Evolutionary conservation across 2,113 vertebrate species (phyloP).

Genomic region (Cottus gobio): DNA sequence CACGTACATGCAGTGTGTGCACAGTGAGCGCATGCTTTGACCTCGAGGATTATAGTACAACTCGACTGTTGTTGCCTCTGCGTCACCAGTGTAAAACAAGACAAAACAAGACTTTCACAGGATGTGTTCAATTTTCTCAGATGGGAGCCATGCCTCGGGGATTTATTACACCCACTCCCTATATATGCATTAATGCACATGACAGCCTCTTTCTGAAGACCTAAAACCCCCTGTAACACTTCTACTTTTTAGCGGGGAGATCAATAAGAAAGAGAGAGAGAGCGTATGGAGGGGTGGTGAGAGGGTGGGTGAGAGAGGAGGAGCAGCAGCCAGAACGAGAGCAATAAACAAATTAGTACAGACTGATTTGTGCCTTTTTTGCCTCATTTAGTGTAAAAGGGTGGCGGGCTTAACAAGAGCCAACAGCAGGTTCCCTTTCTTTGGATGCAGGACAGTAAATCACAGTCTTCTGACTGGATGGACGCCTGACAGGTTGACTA

Average conservation of each 20-base stretch:
- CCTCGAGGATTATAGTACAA: constrained; percentile 58
- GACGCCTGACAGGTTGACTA: constrained; percentile 56
- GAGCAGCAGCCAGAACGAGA: constrained; percentile 71
- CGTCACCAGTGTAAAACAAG: constrained; percentile 59
- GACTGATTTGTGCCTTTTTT: constrained; percentile 68
- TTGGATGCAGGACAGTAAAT: constrained; percentile 81
- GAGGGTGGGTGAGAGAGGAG: constrained; percentile 41
- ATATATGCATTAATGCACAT: constrained; percentile 53
- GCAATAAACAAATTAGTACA: constrained; percentile 87
- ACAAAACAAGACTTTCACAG: constrained; percentile 51
- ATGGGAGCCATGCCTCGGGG: constrained; percentile 70
- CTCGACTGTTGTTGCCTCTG: constrained; percentile 63
- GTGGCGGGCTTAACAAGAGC: constrained; percentile 80
- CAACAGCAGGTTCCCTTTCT: constrained; percentile 80
- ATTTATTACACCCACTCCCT: constrained; percentile 75
- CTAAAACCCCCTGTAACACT: constrained; percentile 38
- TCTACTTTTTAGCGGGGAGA: constrained; percentile 56
- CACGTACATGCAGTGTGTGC: constrained; percentile 22
- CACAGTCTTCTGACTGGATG: constrained; percentile 64
- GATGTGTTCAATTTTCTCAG: constrained; percentile 73
- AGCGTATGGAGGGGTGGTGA: constrained; percentile 31
- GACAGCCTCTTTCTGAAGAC: constrained; percentile 41
- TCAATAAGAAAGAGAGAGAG: constrained; percentile 41
- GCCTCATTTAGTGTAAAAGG: constrained; percentile 67
- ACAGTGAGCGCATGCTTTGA: constrained; percentile 49